Evolutionary conservation across 2,113 vertebrate species (phyloP).

Genomic region (Thalassoma bifasciatum): DNA sequence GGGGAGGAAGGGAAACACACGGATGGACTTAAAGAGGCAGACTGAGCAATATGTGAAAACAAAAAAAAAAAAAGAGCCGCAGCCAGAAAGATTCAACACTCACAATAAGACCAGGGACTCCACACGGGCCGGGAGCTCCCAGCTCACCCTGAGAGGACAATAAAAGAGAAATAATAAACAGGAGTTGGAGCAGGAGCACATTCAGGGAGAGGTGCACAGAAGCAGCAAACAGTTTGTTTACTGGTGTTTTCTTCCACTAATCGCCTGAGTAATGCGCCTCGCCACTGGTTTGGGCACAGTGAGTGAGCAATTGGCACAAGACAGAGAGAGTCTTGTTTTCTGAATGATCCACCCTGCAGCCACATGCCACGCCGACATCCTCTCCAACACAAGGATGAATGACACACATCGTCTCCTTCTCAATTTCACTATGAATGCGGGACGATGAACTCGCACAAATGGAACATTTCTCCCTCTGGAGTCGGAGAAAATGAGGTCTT

Average conservation of each 20-base stretch:
- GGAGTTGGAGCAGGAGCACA: slow-evolving; percentile 1
- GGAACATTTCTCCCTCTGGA: slow-evolving; percentile 43
- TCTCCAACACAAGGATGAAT: slow-evolving; percentile 59
- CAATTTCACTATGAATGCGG: slow-evolving; percentile 52
- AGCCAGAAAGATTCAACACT: slow-evolving; percentile 80
- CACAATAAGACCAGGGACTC: slow-evolving; percentile 94
- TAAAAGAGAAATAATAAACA: slow-evolving; percentile 10
- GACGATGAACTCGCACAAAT: slow-evolving; percentile 47
- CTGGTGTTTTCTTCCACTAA: slow-evolving; percentile 8
- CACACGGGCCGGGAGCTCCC: slow-evolving; percentile 91
- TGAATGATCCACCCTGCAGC: slow-evolving; percentile 46
- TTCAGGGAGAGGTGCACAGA: neutral
- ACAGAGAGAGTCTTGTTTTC: slow-evolving; percentile 78
- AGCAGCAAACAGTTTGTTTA: slow-evolving; percentile 31
- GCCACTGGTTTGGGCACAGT: slow-evolving; percentile 21
- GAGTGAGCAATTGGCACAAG: slow-evolving; percentile 48
- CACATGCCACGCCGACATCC: slow-evolving; percentile 68
- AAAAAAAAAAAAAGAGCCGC: slow-evolving; percentile 7
- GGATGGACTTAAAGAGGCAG: neutral
- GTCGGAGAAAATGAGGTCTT: slow-evolving; percentile 57
- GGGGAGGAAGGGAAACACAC: neutral
- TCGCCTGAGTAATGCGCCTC: slow-evolving; percentile 11
- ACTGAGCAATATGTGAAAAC: neutral
- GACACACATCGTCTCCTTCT: slow-evolving; percentile 39
- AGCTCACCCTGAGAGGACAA: slow-evolving; percentile 88